Evolutionary conservation across 2,113 vertebrate species (phyloP).

Genomic region (Actenoides lindsayi): DNA sequence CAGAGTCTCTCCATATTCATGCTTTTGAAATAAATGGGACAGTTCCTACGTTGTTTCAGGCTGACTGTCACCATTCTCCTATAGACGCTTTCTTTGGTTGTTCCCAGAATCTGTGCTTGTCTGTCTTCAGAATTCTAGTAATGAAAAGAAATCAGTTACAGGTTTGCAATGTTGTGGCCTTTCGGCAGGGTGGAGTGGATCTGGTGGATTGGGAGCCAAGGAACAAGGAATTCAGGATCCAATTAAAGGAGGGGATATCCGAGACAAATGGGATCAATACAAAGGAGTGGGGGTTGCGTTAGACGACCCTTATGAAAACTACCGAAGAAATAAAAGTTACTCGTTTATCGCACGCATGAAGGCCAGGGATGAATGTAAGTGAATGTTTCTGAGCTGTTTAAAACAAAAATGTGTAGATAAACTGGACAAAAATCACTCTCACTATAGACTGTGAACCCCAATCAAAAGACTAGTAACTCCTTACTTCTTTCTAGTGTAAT

Average conservation of each 20-base stretch:
- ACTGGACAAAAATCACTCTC: too few relatives aligned
- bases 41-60: fast-evolving
- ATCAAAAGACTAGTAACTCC: background rate
- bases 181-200: constrained; percentile 94
- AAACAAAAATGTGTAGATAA: background rate
- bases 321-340: constrained; percentile 96
- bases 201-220: constrained; percentile 92
- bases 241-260: constrained; percentile 94
- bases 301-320: constrained; percentile 97
- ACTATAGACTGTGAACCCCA: background rate
- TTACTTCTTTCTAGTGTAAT: background rate
- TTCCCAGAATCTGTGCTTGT: background rate
- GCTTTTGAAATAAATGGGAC: background rate
- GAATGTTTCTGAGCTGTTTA: background rate
- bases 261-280: constrained; percentile 99
- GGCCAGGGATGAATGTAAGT: constrained; percentile 94
- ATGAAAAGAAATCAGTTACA: too few relatives aligned
- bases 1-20: background rate
- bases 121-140: background rate
- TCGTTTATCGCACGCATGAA: constrained; percentile 99
- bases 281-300: constrained; percentile 96
- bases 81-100: fast-evolving
- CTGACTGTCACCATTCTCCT: background rate
- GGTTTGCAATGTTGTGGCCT: background rate
- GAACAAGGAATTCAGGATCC: constrained; percentile 99